Evolutionary conservation across 2,113 vertebrate genomes (phyloP), one percentile per base, ranked within the genome.

Genomic region (Eulemur macaco): DNA sequence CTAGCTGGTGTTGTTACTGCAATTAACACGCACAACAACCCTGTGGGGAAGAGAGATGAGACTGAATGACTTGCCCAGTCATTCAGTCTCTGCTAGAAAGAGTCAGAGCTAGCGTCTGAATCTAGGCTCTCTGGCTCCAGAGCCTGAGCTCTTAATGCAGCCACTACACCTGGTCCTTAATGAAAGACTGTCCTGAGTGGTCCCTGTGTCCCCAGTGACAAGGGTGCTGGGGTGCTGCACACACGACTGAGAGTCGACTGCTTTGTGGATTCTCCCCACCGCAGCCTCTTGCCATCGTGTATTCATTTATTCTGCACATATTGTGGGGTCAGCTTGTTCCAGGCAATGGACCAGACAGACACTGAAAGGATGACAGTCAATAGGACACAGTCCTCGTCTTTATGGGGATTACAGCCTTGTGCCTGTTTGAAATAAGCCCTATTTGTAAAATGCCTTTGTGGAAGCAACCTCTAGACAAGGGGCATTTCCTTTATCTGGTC

Each of bases 41-140:
- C 1, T 1, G 1, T 8, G 37, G n/a, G 39, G 9, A 56, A 47
- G 5, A 60, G 34, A 45, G 31, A 17, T 0, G 12, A 42, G 6
- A 64, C 11, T 1, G 6, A 76, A 78, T 5, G 25, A 34, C 14
- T 34, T 31, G 27, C 2, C 25, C 37, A 9, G 1, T 31, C 39
- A 37, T 15, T 6, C 37, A 39, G 37, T 39, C 20, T 1, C 12
- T 42, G 37, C 3, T 31, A 47, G 37, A 8, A 64, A 71, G 25
- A 17, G 8, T 21, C 6, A 50, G 71, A 13, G 27, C 78, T 10
- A 10, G n/a, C 4, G 29, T 50, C 42, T 11, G 29, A 63, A 34
- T 15, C 37, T 45, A 18, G 27, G 52, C 13, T 0, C 0, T 25
- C 50, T 37, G 54, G 31, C 21, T 58, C 47, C 58, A 54, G 13